Conservation (phyloP, 2,113 vertebrate species). For the Vimba vimba region DNA sequence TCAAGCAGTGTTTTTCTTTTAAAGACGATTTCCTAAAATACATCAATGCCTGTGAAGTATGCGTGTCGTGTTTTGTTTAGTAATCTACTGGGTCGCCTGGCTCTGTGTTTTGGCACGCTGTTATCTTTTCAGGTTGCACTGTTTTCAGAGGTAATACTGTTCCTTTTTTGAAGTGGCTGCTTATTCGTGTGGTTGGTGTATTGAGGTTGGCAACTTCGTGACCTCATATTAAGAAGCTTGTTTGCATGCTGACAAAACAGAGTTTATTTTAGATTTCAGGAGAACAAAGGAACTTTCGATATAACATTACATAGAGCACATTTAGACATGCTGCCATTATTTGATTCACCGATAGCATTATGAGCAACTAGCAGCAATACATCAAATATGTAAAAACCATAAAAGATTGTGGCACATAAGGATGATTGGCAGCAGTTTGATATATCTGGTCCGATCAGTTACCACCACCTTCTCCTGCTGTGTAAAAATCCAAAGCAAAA, state of each 20-base stretch:
- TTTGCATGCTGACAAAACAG: constrained; percentile 32
- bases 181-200: constrained; percentile 40
- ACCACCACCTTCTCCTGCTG: constrained; percentile 29
- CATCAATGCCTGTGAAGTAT: constrained; percentile 56
- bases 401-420: constrained; percentile 17
- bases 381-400: constrained; percentile 8
- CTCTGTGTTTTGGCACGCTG: constrained; percentile 30
- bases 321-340: constrained; percentile 26
- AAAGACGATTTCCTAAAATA: constrained; percentile 64
- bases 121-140: constrained; percentile 49
- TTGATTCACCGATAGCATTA: constrained; percentile 36
- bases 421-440: constrained; percentile 44
- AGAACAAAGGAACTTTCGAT: constrained; percentile 27
- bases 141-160: constrained; percentile 42
- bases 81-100: constrained; percentile 44
- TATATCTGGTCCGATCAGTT: constrained; percentile 24
- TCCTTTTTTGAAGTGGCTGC: constrained; percentile 44
- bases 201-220: constrained; percentile 41
- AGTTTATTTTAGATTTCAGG: constrained; percentile 23
- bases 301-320: constrained; percentile 17
- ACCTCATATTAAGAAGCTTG: constrained; percentile 43
- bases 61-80: constrained; percentile 47
- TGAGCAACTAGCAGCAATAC: constrained; percentile 7
- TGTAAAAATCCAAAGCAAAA: constrained; percentile 43
- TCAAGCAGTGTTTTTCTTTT: constrained; percentile 48